Conservation (phyloP, 1,140 invertebrate species). For the Cotesia vestalis region DNA sequence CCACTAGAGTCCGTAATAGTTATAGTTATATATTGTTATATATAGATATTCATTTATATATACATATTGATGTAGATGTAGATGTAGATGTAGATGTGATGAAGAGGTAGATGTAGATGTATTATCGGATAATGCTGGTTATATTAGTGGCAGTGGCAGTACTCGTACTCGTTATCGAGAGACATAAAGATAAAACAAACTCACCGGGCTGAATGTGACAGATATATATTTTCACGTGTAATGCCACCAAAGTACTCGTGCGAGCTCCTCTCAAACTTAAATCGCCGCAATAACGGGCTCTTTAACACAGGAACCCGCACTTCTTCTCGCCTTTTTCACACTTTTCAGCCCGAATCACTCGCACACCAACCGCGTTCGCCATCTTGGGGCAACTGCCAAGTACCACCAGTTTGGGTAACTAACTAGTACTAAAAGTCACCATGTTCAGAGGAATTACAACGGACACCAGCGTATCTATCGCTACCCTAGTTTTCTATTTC, state of each 20-base stretch:
- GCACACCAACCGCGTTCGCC: slow-evolving; percentile 56
- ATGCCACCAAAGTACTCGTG: not conserved
- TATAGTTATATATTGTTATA: no score
- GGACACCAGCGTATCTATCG: not conserved
- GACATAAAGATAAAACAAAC: slow-evolving; percentile 23
- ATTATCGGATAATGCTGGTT: not conserved
- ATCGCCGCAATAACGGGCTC: slow-evolving; percentile 38
- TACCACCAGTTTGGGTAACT: slow-evolving; percentile 47
- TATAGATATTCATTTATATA: no score
- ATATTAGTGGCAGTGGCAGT: not conserved
- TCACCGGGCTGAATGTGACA: slow-evolving; percentile 31
- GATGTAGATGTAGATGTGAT: not conserved
- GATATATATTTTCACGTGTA: slow-evolving; percentile 10
- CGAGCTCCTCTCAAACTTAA: not conserved
- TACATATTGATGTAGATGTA: no score
- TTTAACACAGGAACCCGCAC: slow-evolving; percentile 58
- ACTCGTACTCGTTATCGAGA: not conserved
- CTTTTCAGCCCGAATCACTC: slow-evolving; percentile 53
- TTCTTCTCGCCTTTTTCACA: slow-evolving; percentile 53
- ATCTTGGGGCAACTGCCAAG: slow-evolving; percentile 59
- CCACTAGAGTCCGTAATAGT: no score
- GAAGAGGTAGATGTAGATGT: not conserved
- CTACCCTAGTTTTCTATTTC: not conserved
- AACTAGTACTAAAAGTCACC: slow-evolving; percentile 42
- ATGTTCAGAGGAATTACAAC: slow-evolving; percentile 16